Evolutionary conservation across 2,113 vertebrate genomes (phyloP).

Genomic region (Sceloporus undulatus): DNA sequence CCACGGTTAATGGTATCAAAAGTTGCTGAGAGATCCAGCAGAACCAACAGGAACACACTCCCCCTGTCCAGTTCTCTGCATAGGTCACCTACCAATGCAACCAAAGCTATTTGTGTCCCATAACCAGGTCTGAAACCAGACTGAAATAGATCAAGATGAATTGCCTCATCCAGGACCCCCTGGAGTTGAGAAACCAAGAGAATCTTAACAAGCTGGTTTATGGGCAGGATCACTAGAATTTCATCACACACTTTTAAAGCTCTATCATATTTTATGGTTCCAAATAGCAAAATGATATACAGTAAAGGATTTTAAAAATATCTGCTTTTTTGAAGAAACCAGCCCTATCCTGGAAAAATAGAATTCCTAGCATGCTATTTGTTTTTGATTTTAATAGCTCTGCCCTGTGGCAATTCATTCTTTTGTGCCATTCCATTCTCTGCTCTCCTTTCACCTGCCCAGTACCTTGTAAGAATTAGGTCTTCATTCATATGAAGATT

Average conservation of each 20-base stretch:
- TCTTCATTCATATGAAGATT: conserved; percentile 12
- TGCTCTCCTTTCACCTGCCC: not conserved
- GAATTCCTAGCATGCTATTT: not conserved
- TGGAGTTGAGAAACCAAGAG: not conserved
- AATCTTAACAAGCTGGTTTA: not conserved
- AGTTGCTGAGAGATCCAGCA: no score
- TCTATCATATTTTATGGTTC: not conserved
- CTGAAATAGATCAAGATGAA: no score
- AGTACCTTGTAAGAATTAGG: not conserved
- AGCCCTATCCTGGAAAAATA: not conserved
- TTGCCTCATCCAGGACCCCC: no score
- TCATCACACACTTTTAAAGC: not conserved
- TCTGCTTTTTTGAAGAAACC: not conserved
- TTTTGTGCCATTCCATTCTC: not conserved
- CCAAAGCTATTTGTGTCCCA: no score
- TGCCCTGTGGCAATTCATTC: not conserved
- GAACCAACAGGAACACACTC: no score
- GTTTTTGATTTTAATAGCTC: not conserved
- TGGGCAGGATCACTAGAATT: not conserved
- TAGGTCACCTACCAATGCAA: no score
- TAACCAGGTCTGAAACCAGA: no score
- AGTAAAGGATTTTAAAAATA: not conserved
- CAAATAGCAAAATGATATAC: not conserved
- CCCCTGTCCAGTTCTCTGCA: no score
- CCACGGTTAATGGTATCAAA: no score